Evolutionary conservation across 2,888 invertebrate genomes (phyloP), one percentile per base, ranked within the genome.

Genomic region (Dolichopus griseipennis): DNA sequence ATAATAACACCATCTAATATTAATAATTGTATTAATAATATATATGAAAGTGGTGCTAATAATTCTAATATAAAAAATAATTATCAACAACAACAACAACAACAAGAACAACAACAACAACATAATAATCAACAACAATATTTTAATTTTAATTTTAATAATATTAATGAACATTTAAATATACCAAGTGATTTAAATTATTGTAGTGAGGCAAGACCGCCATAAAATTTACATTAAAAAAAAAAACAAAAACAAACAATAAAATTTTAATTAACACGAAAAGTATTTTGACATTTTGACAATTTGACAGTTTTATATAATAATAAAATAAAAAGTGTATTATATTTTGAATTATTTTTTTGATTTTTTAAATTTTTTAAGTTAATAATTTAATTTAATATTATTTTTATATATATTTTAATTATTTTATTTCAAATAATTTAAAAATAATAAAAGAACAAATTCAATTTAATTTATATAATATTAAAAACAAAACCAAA

Each of bases 201-300:
- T 69, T 72, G 71, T 41, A 75, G 75, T 68, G 77, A 79, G 75
- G 74, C 77, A 37, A 76, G 78, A 75, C 79, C 80, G 74, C 78
- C 79, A 72, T 76, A 76, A 75, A n/a, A 69, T 62, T 61, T 12
- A 64, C n/a, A 41, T 37, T 62, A 22, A 37, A 37, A 37, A 4
- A 37, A 37, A 37, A 37, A 37, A 8, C 37, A 37, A 37, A 37
- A 37, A 37, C 52, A 18, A 52, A 52, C 9, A 52, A 52, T 4
- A 52, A 52, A 52, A 18, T 18, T 18, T 15, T 4, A 43, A 43
- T 43, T 52, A 12, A 12, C 52, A 52, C n/a, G n/a, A n/a, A 41
- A 27, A 27, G 2, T 27, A 27, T 27, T 27, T 5, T 27, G 27
- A 27, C 2, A 27, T 27, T 27, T 27, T 27, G 27, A 27, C 27